Percentiles rank a stretch among this genome's conserved stretches.
Conservation (phyloP, 2,113 vertebrate genomes). For the Apeltes quadracus region DNA sequence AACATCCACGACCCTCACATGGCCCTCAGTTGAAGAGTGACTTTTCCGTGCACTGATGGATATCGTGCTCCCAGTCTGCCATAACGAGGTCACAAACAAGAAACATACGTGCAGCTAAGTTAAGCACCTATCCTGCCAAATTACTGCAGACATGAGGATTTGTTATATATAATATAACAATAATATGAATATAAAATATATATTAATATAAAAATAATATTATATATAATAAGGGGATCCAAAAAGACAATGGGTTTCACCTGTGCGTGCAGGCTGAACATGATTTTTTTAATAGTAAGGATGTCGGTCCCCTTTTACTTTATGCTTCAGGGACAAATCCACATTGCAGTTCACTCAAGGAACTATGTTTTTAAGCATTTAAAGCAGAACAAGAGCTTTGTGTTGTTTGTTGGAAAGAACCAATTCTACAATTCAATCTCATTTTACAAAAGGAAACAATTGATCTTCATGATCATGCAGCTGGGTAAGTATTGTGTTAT, state of each 20-base stretch:
- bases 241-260: too few species aligned
- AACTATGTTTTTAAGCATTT: background rate
- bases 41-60: background rate
- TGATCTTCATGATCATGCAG: background rate
- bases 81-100: background rate
- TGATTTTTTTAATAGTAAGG: background rate
- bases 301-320: background rate
- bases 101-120: background rate
- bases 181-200: too few species aligned
- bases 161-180: too few species aligned
- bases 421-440: background rate
- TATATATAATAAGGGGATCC: too few species aligned
- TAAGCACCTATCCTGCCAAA: background rate
- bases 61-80: background rate
- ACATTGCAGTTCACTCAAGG: background rate
- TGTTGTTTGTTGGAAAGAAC: background rate
- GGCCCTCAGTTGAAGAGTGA: background rate
- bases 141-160: background rate
- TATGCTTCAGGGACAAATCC: background rate
- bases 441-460: background rate
- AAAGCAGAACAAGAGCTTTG: background rate
- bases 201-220: too few species aligned
- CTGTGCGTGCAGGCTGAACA: too few species aligned
- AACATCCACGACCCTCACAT: background rate
- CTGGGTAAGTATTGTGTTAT: background rate